Conservation (phyloP, 2,113 vertebrate species). For the Mola mola region DNA sequence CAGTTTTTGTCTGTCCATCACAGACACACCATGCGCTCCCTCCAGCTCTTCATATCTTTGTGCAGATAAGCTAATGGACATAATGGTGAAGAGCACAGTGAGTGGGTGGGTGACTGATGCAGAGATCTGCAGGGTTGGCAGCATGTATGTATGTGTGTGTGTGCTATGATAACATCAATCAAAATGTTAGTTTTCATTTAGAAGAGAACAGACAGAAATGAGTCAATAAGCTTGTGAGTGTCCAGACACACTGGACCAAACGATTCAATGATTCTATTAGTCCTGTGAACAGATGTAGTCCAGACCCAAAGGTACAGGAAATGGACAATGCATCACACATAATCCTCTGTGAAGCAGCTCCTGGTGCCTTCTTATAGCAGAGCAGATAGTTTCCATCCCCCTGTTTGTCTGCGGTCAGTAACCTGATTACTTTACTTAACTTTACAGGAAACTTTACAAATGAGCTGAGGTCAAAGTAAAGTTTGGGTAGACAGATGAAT, state of each 20-base stretch:
- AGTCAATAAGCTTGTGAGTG: slow-evolving; percentile 15
- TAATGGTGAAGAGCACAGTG: slow-evolving; percentile 33
- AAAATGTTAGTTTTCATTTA: neutral
- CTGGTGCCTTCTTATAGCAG: too few relatives aligned
- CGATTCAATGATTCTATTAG: slow-evolving; percentile 18
- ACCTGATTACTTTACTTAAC: neutral
- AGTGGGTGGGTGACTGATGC: slow-evolving; percentile 11
- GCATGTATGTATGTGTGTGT: neutral
- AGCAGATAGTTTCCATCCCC: too few relatives aligned
- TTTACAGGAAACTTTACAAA: too few relatives aligned
- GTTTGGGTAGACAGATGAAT: too few relatives aligned
- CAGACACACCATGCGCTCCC: neutral
- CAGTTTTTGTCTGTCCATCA: slow-evolving; percentile 1
- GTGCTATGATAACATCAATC: neutral
- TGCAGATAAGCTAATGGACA: slow-evolving; percentile 45
- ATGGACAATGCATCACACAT: neutral
- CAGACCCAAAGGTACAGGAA: slow-evolving; percentile 22
- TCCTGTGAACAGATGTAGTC: slow-evolving; percentile 19
- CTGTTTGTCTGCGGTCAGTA: too few relatives aligned
- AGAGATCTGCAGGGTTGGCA: slow-evolving; percentile 5
- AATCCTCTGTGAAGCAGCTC: neutral
- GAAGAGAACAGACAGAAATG: neutral
- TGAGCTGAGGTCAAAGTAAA: too few relatives aligned
- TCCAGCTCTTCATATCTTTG: slow-evolving; percentile 13
- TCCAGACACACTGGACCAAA: slow-evolving; percentile 11